Evolutionary conservation across 1,140 invertebrate species (phyloP).

Genomic region (Gryllus bimaculatus): DNA sequence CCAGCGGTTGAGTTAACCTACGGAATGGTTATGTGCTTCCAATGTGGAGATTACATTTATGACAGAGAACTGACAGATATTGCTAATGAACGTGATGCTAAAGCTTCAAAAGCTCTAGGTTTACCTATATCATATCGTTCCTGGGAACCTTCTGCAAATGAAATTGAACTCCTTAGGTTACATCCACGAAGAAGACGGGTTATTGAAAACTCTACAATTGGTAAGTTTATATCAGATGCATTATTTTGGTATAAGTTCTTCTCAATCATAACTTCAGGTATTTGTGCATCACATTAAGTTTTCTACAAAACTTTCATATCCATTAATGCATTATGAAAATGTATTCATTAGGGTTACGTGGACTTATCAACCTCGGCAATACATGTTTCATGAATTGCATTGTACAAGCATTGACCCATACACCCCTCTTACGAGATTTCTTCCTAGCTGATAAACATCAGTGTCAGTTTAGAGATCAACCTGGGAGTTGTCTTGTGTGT

Average conservation of each 20-base stretch:
- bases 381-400: conserved; percentile 99
- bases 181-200: conserved; percentile 69
- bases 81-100: conserved; percentile 50
- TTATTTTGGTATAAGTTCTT: conserved; percentile 2
- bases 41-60: conserved; percentile 88
- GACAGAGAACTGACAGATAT: conserved; percentile 57
- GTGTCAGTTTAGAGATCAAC: conserved; percentile 51
- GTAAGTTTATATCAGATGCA: conserved; percentile 29
- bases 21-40: conserved; percentile 83
- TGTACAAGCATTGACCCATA: conserved; percentile 90
- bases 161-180: conserved; percentile 55
- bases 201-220: conserved; percentile 73
- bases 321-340: background rate
- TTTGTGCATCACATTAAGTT: background rate
- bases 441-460: conserved; percentile 88
- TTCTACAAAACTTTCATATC: conserved; percentile 10
- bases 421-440: conserved; percentile 87
- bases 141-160: conserved; percentile 70
- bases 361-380: conserved; percentile 92
- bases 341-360: conserved; percentile 55
- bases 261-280: background rate
- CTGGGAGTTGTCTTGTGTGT: conserved; percentile 77
- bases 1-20: conserved; percentile 74
- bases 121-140: conserved; percentile 59
- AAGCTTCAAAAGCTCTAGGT: conserved; percentile 48